phyloP scores from a whole-genome alignment of 2,797 vertebrate genomes.

The Chaetophractus vellerosus region DNA sequence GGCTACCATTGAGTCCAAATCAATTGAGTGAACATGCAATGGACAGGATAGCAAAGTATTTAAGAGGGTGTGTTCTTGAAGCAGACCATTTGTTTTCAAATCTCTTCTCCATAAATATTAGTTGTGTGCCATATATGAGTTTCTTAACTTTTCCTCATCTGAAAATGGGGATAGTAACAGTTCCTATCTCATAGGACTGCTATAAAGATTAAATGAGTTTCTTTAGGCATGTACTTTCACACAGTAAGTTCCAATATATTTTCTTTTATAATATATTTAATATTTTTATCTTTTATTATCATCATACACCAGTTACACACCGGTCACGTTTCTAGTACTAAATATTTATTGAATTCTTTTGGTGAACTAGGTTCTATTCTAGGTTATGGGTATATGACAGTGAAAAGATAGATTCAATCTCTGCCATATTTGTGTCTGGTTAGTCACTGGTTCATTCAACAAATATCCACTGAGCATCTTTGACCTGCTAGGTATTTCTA shows the following conservation, averaged over 20 bases:
- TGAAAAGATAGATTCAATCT: constrained; percentile 23
- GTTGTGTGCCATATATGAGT: background rate
- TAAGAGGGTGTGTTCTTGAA: background rate
- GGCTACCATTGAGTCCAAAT: background rate
- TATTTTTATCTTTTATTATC: too few relatives aligned
- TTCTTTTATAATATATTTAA: background rate
- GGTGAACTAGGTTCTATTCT: background rate
- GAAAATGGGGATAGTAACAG: background rate
- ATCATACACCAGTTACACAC: background rate
- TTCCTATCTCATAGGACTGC: background rate
- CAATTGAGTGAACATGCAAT: background rate
- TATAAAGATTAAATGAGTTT: background rate
- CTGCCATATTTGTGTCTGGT: background rate
- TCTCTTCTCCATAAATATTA: background rate
- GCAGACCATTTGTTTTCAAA: constrained; percentile 1
- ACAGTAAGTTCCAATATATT: background rate
- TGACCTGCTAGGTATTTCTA: constrained; percentile 32
- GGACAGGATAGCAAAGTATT: background rate
- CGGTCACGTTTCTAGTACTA: background rate
- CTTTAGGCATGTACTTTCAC: background rate
- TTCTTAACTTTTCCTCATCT: background rate
- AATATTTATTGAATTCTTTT: constrained; percentile 34
- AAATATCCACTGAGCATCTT: constrained; percentile 1
- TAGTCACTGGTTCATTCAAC: constrained; percentile 18
- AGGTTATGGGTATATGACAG: background rate